phyloP scores from a whole-genome alignment of 2,888 invertebrate genomes.

The Busseola fusca region DNA sequence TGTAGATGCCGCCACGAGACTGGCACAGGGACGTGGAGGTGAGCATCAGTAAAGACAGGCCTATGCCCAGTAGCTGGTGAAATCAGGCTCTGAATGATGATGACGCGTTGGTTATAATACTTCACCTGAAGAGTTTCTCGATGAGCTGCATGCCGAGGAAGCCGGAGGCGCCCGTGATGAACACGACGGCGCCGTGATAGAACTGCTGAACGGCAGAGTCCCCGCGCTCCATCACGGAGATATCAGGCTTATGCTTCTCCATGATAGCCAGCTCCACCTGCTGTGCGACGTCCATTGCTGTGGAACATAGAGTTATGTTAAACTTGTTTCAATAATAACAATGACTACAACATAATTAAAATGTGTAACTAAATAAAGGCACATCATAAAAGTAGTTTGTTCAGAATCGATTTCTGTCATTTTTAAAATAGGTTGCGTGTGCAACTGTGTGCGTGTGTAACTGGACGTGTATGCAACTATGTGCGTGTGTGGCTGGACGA shows the following conservation, averaged over 20 bases:
- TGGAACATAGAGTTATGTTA: neutral
- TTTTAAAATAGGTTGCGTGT: no score
- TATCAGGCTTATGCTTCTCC: conserved; percentile 38
- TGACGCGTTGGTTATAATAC: neutral
- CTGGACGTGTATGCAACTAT: no score
- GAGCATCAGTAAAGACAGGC: neutral
- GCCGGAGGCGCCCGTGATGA: conserved; percentile 96
- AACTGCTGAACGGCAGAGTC: conserved; percentile 64
- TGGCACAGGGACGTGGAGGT: neutral
- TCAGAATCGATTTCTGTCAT: neutral
- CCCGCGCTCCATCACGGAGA: conserved; percentile 49
- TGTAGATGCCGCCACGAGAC: neutral
- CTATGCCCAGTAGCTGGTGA: neutral
- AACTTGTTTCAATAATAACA: neutral
- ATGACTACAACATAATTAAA: neutral
- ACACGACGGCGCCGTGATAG: conserved; percentile 77
- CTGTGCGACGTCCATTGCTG: conserved; percentile 48
- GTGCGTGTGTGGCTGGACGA: no score
- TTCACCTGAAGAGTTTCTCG: conserved; percentile 91
- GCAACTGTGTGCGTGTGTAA: no score
- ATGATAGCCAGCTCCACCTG: conserved; percentile 13
- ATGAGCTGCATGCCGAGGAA: conserved; percentile 97
- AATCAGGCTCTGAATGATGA: neutral
- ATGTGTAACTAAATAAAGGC: neutral
- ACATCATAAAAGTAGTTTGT: neutral